These are phyloP conservation scores for Trimorus sp. DNA, from an alignment of 2,888 invertebrate species.

Conservation along the genomic window DNA sequence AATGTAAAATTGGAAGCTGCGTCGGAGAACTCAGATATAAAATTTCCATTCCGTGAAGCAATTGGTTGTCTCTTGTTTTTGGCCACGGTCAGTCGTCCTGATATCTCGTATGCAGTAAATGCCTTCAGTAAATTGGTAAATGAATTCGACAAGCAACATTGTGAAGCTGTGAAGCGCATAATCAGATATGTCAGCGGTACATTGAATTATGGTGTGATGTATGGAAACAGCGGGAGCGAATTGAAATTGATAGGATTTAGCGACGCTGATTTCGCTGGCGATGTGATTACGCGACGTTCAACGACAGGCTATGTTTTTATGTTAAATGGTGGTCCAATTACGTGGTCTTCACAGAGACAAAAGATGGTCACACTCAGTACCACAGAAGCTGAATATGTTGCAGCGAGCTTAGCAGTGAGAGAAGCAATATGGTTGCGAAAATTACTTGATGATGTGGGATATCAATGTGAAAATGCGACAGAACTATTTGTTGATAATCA, in stretches of 20 bases:
- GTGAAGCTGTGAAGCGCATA: constrained; percentile 58
- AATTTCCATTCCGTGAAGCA: constrained; percentile 43
- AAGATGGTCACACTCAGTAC: constrained; percentile 49
- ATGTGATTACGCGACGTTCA: constrained; percentile 28
- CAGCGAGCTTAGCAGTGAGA: constrained; percentile 37
- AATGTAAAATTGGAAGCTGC: too few species aligned
- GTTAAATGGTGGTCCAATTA: constrained; percentile 38
- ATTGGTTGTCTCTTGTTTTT: constrained; percentile 60
- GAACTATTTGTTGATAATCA: constrained; percentile 42
- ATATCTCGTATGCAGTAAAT: constrained; percentile 63
- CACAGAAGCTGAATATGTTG: constrained; percentile 45
- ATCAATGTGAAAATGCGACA: constrained; percentile 22
- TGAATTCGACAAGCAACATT: constrained; percentile 48
- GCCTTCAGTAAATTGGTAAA: constrained; percentile 43
- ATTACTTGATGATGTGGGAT: constrained; percentile 27
- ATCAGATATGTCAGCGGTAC: constrained; percentile 61
- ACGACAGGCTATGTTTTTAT: constrained; percentile 54
- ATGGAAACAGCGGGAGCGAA: not conserved
- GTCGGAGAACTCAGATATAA: too few species aligned
- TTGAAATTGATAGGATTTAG: not conserved
- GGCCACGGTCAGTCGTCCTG: constrained; percentile 50
- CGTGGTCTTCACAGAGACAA: constrained; percentile 46
- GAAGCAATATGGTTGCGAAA: constrained; percentile 44
- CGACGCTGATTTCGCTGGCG: constrained; percentile 17
- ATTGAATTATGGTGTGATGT: constrained; percentile 59